Evolutionary conservation across 2,797 vertebrate genomes (phyloP).

Genomic region (Falco columbarius): DNA sequence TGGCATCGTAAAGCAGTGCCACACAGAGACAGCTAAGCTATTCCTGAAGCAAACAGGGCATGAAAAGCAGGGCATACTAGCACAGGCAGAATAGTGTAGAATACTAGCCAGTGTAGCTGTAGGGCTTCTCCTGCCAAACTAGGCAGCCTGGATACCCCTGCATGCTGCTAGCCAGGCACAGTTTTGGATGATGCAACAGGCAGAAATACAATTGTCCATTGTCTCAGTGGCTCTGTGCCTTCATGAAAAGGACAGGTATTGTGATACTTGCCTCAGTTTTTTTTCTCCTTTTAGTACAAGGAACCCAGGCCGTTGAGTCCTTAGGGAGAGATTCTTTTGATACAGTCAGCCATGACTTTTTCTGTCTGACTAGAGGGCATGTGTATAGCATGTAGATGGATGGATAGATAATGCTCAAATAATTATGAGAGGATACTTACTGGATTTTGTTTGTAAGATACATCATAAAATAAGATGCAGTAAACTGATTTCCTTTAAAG

Average conservation of each 20-base stretch:
- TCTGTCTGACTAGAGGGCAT: background rate
- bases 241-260: background rate
- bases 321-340: background rate
- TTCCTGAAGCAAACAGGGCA: background rate
- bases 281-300: background rate
- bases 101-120: background rate
- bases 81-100: background rate
- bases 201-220: background rate
- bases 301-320: background rate
- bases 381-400: no score
- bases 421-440: background rate
- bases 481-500: background rate
- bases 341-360: background rate
- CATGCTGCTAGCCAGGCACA: background rate
- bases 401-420: background rate
- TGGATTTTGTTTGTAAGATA: background rate
- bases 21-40: rapidly evolving
- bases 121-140: background rate
- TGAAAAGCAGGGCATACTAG: background rate
- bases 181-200: background rate
- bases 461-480: background rate
- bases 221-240: background rate
- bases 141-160: background rate
- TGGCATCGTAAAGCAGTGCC: background rate
- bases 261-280: background rate